Percentiles rank a stretch among this genome's conserved stretches.
Evolutionary conservation across 2,113 vertebrate species (phyloP).

Genomic region (Trematocara nigrifrons): DNA sequence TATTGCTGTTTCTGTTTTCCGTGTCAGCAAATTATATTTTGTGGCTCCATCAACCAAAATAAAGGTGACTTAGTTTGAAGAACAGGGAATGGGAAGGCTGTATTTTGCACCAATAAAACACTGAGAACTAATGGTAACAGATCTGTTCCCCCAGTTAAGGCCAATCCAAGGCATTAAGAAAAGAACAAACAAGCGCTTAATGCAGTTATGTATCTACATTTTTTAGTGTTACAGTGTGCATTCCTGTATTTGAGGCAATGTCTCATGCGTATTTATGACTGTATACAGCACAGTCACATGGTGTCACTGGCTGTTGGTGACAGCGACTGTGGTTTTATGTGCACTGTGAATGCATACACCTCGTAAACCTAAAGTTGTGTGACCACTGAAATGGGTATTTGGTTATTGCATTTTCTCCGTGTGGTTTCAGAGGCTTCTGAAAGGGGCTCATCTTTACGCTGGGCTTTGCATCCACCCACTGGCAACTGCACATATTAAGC

Average conservation of each 20-base stretch:
- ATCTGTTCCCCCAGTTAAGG: background rate
- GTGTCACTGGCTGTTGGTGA: background rate
- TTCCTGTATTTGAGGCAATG: background rate
- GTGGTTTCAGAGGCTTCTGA: background rate
- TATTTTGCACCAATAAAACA: background rate
- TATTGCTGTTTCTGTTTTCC: constrained; percentile 22
- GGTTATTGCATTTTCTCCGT: constrained; percentile 1
- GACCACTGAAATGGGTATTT: constrained; percentile 20
- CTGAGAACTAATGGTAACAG: background rate
- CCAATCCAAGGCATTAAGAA: background rate
- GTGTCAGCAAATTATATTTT: constrained; percentile 49
- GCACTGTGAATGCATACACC: constrained; percentile 27
- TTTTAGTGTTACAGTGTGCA: background rate
- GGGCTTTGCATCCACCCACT: background rate
- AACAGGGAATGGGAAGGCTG: background rate
- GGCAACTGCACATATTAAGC: background rate
- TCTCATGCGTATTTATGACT: background rate
- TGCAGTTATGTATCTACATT: background rate
- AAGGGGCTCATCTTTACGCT: background rate
- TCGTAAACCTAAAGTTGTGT: constrained; percentile 26
- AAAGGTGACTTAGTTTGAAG: background rate
- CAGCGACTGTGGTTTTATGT: background rate
- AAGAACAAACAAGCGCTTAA: background rate
- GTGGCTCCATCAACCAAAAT: constrained; percentile 4
- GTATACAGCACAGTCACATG: background rate